A percentile compares a stretch with the other conserved stretches of the same genome.
These are phyloP conservation scores for Sebastes matsubarae DNA, from an alignment of 2,797 vertebrate species.

Conservation along the genomic window DNA sequence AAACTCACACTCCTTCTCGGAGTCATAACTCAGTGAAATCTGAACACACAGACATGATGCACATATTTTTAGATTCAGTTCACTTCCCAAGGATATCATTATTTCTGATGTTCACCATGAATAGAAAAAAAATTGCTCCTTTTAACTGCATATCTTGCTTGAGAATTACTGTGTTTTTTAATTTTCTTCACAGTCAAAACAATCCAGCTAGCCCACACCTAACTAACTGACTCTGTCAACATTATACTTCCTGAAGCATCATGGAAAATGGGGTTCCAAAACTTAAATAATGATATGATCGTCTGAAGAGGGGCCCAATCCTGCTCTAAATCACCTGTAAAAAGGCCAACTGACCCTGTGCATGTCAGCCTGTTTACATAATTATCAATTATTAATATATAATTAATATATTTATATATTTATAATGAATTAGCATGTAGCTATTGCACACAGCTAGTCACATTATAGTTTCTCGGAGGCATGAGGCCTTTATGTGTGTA, in stretches of 20 bases:
- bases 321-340: no score
- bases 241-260: background rate
- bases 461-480: background rate
- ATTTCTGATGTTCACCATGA: no score
- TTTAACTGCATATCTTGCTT: no score
- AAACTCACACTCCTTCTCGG: no score
- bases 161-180: no score
- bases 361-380: background rate
- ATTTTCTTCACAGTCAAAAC: background rate
- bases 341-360: background rate
- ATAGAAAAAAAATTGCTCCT: no score
- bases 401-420: no score
- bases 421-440: constrained; percentile 25
- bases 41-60: no score
- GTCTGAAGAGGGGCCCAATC: background rate
- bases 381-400: background rate
- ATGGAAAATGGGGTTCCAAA: background rate
- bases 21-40: no score
- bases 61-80: no score
- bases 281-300: background rate
- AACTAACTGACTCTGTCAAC: background rate
- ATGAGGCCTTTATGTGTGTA: background rate
- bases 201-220: background rate
- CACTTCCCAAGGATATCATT: no score
- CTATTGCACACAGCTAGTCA: background rate